These are phyloP conservation scores for Chromoteleia sp. DNA, from an alignment of 2,888 invertebrate genomes.

Conservation along the genomic window DNA sequence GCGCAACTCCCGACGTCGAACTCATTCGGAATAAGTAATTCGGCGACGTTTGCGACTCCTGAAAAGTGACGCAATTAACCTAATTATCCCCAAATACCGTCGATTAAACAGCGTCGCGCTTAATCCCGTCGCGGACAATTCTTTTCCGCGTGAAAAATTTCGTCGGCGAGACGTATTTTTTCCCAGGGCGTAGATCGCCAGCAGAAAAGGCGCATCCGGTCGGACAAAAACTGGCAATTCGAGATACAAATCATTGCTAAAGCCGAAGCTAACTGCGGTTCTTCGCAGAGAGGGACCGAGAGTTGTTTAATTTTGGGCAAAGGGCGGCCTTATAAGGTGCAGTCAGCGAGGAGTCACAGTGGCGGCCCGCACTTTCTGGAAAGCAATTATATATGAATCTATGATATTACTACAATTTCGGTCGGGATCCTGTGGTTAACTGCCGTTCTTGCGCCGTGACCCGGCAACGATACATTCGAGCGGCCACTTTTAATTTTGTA, in stretches of 20 bases:
- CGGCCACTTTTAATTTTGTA: slow-evolving; percentile 74
- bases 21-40: background rate
- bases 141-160: slow-evolving; percentile 46
- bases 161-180: slow-evolving; percentile 5
- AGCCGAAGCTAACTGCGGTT: slow-evolving; percentile 59
- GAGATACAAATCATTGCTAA: slow-evolving; percentile 72
- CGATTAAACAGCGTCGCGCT: slow-evolving; percentile 43
- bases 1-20: background rate
- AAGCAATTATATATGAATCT: slow-evolving; percentile 79
- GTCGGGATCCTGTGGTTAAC: slow-evolving; percentile 75
- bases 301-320: slow-evolving; percentile 57
- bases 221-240: slow-evolving; percentile 39
- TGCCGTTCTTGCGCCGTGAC: slow-evolving; percentile 70
- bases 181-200: slow-evolving; percentile 11
- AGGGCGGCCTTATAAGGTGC: slow-evolving; percentile 56
- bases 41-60: background rate
- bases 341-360: slow-evolving; percentile 53
- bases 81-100: slow-evolving; percentile 30
- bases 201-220: slow-evolving; percentile 59
- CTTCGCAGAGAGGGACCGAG: background rate
- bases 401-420: slow-evolving; percentile 79
- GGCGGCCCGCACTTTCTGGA: slow-evolving; percentile 61
- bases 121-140: slow-evolving; percentile 38
- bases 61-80: slow-evolving; percentile 17
- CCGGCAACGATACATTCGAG: slow-evolving; percentile 55